Percentiles rank a stretch among this genome's conserved stretches.
Evolutionary conservation across 2,113 vertebrate genomes (phyloP).

Genomic region (Dromas ardeola): DNA sequence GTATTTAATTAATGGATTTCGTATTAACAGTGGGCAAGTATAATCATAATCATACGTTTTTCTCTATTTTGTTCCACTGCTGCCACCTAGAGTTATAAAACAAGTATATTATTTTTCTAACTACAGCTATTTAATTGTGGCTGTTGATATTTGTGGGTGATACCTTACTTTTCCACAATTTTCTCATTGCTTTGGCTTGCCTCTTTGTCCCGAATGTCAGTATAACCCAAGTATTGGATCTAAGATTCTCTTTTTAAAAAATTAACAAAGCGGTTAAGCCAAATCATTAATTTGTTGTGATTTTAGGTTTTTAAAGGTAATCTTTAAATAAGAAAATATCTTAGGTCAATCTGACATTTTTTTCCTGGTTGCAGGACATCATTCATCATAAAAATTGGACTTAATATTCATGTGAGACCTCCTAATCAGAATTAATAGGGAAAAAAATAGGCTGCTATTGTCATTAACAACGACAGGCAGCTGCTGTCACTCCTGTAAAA

Average conservation of each 20-base stretch:
- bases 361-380: neutral
- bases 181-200: neutral
- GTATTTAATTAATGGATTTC: constrained; percentile 32
- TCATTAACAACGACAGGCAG: neutral
- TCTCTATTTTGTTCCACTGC: constrained; percentile 42
- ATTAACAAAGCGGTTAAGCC: neutral
- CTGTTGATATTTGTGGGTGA: neutral
- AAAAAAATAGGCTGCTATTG: neutral
- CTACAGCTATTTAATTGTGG: neutral
- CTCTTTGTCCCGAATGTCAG: constrained; percentile 13
- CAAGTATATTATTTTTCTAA: neutral
- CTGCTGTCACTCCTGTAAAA: neutral
- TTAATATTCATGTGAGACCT: neutral
- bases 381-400: neutral
- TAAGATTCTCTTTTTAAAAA: neutral
- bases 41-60: neutral
- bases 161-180: neutral
- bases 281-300: neutral
- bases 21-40: neutral
- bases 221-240: neutral
- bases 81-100: constrained; percentile 55
- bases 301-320: neutral
- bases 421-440: neutral
- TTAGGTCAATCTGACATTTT: neutral
- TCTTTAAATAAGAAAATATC: neutral